phyloP scores from a whole-genome alignment of 2,797 vertebrate genomes.

The Cyprinella venusta region DNA sequence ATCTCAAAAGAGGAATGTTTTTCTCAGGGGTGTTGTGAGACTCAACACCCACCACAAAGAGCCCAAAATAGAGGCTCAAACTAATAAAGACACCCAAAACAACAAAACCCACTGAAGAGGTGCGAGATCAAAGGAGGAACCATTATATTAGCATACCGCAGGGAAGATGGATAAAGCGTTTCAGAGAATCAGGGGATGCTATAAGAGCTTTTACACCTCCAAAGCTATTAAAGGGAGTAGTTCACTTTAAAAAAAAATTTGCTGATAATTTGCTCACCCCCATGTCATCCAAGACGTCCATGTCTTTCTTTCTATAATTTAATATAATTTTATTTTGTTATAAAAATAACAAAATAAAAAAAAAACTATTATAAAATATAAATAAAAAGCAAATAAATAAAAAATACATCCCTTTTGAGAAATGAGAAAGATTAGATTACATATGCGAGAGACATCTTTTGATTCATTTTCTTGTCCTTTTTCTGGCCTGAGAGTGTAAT shows the following conservation, averaged over 20 bases:
- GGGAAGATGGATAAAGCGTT: not conserved
- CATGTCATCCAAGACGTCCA: no score
- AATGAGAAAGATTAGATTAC: not conserved
- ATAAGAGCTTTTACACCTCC: not conserved
- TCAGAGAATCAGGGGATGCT: not conserved
- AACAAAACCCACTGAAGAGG: conserved; percentile 14
- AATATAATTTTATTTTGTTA: no score
- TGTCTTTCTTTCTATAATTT: no score
- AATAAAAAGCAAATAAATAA: not conserved
- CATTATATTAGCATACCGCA: conserved; percentile 19
- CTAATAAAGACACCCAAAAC: conserved; percentile 20
- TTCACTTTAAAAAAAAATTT: no score
- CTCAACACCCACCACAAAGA: not conserved
- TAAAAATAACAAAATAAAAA: not conserved
- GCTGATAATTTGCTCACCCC: no score
- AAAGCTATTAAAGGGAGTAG: not conserved
- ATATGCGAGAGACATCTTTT: not conserved
- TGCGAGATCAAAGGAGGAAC: conserved; percentile 18
- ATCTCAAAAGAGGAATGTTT: not conserved
- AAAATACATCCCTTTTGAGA: not conserved
- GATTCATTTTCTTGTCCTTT: not conserved
- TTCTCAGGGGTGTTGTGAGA: not conserved
- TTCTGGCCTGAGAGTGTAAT: not conserved
- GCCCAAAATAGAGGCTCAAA: conserved; percentile 9
- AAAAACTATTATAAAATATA: not conserved